Evolutionary conservation across 2,797 vertebrate genomes (phyloP).

Genomic region (Bradypodion ventrale): DNA sequence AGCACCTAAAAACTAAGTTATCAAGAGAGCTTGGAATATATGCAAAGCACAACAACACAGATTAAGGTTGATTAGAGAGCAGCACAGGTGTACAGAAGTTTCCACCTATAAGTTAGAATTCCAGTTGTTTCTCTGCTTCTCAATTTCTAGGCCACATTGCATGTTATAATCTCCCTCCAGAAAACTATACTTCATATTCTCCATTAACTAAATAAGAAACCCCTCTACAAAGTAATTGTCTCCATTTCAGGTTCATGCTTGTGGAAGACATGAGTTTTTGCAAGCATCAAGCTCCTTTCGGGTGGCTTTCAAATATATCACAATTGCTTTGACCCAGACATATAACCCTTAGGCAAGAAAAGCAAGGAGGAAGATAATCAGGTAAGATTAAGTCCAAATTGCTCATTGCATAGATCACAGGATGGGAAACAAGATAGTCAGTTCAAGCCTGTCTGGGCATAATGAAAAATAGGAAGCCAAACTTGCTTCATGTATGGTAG

Average conservation of each 20-base stretch:
- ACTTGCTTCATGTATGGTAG: neutral
- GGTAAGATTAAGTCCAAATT: neutral
- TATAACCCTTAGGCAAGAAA: neutral
- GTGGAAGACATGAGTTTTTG: neutral
- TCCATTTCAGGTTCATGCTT: neutral
- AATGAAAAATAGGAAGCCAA: neutral
- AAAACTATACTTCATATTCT: neutral
- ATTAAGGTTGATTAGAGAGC: neutral
- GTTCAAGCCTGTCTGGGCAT: neutral
- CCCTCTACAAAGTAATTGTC: conserved; percentile 4
- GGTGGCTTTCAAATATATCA: neutral
- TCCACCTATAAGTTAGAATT: neutral
- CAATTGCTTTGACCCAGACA: neutral
- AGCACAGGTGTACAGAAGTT: neutral
- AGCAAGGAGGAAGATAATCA: neutral
- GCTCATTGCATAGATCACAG: neutral
- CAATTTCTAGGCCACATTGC: neutral
- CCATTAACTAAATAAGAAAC: neutral
- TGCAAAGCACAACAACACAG: neutral
- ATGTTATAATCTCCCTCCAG: neutral
- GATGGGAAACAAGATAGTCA: neutral
- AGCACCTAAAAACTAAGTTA: neutral
- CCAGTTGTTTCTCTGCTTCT: neutral
- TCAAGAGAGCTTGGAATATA: neutral
- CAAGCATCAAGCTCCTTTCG: neutral